Base-by-base conservation (phyloP, 1,140 invertebrate genomes). In the Hestina assimilis region DNA sequence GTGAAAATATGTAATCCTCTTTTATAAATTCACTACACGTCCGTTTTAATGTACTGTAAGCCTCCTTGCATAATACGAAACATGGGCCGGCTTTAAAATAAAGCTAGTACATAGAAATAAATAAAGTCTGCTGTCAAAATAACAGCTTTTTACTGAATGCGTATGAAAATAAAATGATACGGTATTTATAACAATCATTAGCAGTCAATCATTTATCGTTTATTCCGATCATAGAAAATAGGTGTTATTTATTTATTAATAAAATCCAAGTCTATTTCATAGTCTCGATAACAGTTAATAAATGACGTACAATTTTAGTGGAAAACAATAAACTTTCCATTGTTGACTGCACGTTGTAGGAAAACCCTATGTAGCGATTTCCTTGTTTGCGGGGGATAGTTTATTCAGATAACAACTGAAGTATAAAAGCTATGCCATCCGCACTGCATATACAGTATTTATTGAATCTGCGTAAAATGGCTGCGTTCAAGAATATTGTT, bases 291-390 rank as follows among this genome's bases (percentile, higher is more conserved):
- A 5, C 7, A n/a, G 7, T 38, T 38, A 17, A 38, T 9, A 9
- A 14, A 17, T 19, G 33, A 38, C 2, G 15, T 31, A 26, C 1
- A 33, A 48, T 21, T 28, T 35, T n/a, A n/a, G 2, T 19, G 2
- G 9, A 29, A 54, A 55, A 58, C 48, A 65, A 62, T 50, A 63
- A 63, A 63, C 38, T 64, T 61, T 60, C 53, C 53, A n/a, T 23
- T 57, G 40, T 62, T 69, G 43, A 65, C 59, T 35, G n/a, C 19
- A 15, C 24, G 43, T 23, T 28, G 43, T 43, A 19, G 63, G 63
- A 63, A 69, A 65, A 63, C 53, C 56, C 47, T 59, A 14, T 46
- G 38, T 51, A 29, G 24, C 31, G 23, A 26, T 65, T 65, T 59
- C 55, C 51, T 52, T 69, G 55, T 69, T 69, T 69, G 46, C 52